Evolutionary conservation across 1,140 invertebrate species (phyloP), one percentile per base, ranked within the genome.

Genomic region (Aricia agestis): DNA sequence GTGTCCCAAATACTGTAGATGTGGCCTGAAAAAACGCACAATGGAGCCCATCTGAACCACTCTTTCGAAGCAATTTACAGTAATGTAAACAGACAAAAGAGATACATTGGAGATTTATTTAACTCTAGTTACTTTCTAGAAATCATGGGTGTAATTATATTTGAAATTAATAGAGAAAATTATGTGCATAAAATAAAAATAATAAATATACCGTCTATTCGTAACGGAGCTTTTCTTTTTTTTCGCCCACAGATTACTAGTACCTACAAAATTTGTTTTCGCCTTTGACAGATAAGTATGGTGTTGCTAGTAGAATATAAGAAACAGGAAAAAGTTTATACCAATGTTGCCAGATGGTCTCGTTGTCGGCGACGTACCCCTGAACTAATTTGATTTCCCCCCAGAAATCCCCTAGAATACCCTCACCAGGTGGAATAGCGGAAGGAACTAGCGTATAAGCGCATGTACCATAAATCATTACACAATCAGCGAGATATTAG

Each of bases 1-100:
- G 87, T 86, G 85, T 82, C 75, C 82, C 75, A 84, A 82, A 82
- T 86, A 85, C 79, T 91, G 87, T 87, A 86, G 87, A 91, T 91
- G 89, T 91, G 89, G 89, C 89, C 79, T 87, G 85, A 88, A 91
- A 78, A 89, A 91, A 89, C 78, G 71, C 75, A 88, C 88, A 89
- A 88, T 87, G 86, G 85, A 82, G 77, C 32, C 68, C 11, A 36
- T 19, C 42, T 52, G 57, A 42, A 68, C 36, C 36, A 36, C 25
- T 52, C 5, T 52, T 57, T 58, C n/a, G 18, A 9, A 25, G 45
- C 15, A 31, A 68, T 68, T n/a, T 52, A 25, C 31, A 9, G n/a
- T 41, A 9, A 18, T 41, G 9, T 18, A 15, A 41, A 32, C 31
- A 36, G 6, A 41, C 32, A 9, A 15, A 18, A 6, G 66, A 42